A percentile compares a stretch with the other conserved stretches of the same genome.
These are phyloP conservation scores for Gila robusta DNA, from an alignment of 2,797 vertebrate species.

Conservation along the genomic window DNA sequence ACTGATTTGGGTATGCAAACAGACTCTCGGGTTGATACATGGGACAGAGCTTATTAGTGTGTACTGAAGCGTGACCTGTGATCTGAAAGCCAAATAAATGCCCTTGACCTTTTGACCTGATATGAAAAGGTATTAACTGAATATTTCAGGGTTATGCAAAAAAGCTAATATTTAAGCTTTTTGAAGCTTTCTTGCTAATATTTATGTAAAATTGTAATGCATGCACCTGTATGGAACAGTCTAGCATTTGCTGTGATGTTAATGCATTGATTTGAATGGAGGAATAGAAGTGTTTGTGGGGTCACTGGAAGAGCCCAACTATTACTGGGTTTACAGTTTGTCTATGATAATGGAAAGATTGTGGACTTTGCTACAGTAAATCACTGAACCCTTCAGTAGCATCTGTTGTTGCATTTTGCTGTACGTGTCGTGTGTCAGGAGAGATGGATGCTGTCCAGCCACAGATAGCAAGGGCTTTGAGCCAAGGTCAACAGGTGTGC, in stretches of 20 bases:
- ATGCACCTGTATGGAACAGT: neutral
- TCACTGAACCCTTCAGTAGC: neutral
- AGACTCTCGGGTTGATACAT: conserved; percentile 17
- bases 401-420: conserved; percentile 4
- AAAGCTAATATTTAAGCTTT: neutral
- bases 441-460: neutral
- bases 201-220: neutral
- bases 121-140: neutral
- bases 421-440: neutral
- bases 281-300: neutral
- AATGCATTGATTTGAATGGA: neutral
- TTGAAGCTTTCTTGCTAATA: neutral
- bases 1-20: conserved; percentile 34
- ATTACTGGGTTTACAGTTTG: neutral
- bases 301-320: neutral
- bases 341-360: neutral
- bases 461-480: neutral
- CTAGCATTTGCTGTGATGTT: neutral
- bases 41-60: conserved; percentile 7
- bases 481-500: neutral
- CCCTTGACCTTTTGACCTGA: neutral
- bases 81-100: neutral
- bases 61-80: neutral
- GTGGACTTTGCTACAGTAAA: neutral
- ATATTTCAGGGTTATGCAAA: neutral